Base-by-base conservation (phyloP, 1,140 invertebrate genomes). In the Brachionus koreanus region DNA sequence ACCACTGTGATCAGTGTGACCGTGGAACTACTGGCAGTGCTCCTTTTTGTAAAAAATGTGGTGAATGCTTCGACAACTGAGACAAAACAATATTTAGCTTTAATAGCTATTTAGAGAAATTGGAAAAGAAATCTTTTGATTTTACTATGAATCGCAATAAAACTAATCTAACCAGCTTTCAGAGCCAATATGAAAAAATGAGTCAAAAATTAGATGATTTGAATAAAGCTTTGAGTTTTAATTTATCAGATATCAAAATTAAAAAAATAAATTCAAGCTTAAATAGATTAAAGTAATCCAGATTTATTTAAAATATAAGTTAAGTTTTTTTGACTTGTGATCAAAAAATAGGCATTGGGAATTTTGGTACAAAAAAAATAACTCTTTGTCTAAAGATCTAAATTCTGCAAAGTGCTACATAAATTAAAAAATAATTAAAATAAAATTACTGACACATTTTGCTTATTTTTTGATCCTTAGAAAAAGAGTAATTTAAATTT, bases 21-120 rank as follows among this genome's bases (percentile, higher is more conserved):
- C 91, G 96, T 82, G 97, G 98, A 19, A 98, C 93, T 85, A 92
- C 94, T 49, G 97, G 97, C 9, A 88, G 91, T 52, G 93, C 95
- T 42, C 97, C 97, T 0, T 90, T 93, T 84, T 99, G 98, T 86
- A 90, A 91, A 57, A 92, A 95, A 0, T 99, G 98, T 89, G 98
- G 97, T 10, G 97, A 99, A 88, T 99, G 98, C 89, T 99, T 99
- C 87, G 93, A 98, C 86, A 98, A 97, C 87, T 99, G 98, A 98
- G 69, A 74, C 43, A 29, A 74, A 29, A 46, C 69, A 23, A 74
- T 74, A 46, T 46, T 25, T 10, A 46, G 10, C 16, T 74, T 74
- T 19, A 46, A 74, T 46, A 9, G 46, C 10, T 19, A 29, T 25
- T 46, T 74, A 5, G 19, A 46, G 25, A 74, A 46, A 23, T 46